Percentiles rank a stretch among this genome's conserved stretches.
These are phyloP conservation scores for Hemaris fuciformis DNA, from an alignment of 2,888 invertebrate genomes.

Conservation along the genomic window DNA sequence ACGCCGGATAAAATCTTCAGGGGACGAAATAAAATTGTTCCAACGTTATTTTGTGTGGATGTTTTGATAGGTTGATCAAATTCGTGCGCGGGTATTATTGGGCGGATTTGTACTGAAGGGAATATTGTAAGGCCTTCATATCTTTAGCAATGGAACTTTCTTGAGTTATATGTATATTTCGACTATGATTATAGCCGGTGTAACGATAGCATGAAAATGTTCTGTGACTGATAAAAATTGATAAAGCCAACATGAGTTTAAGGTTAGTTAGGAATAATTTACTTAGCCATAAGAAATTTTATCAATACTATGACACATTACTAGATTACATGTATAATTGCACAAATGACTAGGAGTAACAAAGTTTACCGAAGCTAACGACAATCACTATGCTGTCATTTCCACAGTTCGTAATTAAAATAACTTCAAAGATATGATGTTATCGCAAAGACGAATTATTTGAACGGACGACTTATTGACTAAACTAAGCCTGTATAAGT, in stretches of 20 bases:
- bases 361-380: neutral
- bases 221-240: no score
- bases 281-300: no score
- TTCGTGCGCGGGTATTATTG: neutral
- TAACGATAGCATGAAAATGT: no score
- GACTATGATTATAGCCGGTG: no score
- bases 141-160: neutral
- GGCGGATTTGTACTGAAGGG: neutral
- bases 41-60: neutral
- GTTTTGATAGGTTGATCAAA: neutral
- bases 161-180: neutral
- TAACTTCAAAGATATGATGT: neutral
- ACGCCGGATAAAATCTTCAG: constrained; percentile 7
- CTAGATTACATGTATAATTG: neutral
- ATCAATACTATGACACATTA: no score
- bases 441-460: neutral
- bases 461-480: neutral
- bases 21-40: neutral
- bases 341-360: neutral
- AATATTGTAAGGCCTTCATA: neutral
- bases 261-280: no score
- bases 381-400: neutral
- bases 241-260: constrained; percentile 2
- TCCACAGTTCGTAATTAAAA: neutral
- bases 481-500: neutral